These are phyloP conservation scores for Ectemnius continuus DNA, from an alignment of 2,888 invertebrate species.

Conservation along the genomic window DNA sequence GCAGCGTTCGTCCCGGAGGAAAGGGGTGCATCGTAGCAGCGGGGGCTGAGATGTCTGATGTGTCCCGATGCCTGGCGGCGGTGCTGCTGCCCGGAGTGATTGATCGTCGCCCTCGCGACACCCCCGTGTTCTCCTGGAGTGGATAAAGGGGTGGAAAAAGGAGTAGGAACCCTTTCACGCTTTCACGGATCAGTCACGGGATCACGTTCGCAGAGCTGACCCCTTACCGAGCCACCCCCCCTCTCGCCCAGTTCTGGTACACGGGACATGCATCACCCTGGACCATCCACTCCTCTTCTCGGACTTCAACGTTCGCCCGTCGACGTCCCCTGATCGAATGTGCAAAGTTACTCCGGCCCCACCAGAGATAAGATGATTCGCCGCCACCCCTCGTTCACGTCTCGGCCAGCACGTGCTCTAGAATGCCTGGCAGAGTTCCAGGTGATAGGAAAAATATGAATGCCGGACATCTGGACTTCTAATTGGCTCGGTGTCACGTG, in stretches of 20 bases:
- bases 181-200: conserved; percentile 73
- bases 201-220: conserved; percentile 60
- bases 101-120: conserved; percentile 73
- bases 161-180: conserved; percentile 71
- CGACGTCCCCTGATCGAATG: conserved; percentile 49
- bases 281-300: conserved; percentile 27
- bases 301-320: conserved; percentile 40
- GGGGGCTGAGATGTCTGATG: conserved; percentile 39
- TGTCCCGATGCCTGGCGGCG: neutral
- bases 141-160: conserved; percentile 70
- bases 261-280: conserved; percentile 62
- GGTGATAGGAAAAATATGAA: too few relatives aligned
- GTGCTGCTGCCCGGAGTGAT: conserved; percentile 62
- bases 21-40: conserved; percentile 53
- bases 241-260: conserved; percentile 51
- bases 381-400: neutral
- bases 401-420: too few relatives aligned
- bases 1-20: conserved; percentile 40
- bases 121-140: conserved; percentile 67
- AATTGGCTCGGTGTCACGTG: too few relatives aligned
- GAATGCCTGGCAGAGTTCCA: too few relatives aligned
- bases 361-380: conserved; percentile 9
- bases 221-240: too few relatives aligned
- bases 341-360: conserved; percentile 48
- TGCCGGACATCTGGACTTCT: too few relatives aligned